These are phyloP conservation scores for Alcedo quadribrachys DNA, from an alignment of 2,797 vertebrate genomes.

Conservation along the genomic window DNA sequence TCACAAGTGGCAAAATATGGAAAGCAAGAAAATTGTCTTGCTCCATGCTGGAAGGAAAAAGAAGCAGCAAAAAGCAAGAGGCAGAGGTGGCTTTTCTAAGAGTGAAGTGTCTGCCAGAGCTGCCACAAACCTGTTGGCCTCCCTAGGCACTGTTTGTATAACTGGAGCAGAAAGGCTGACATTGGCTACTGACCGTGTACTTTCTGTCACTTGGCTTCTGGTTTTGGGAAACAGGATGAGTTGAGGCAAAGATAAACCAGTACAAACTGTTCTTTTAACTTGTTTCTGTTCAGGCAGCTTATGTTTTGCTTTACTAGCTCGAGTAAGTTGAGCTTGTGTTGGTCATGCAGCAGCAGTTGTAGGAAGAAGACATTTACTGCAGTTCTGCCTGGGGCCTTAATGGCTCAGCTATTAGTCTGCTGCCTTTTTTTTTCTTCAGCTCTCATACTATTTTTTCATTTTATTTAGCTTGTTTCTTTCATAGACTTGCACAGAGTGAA, in stretches of 20 bases:
- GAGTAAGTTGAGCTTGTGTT: not conserved
- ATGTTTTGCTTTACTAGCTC: not conserved
- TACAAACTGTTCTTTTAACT: not conserved
- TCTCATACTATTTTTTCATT: fast-evolving
- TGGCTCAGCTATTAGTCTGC: not conserved
- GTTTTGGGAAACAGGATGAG: not conserved
- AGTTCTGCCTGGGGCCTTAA: not conserved
- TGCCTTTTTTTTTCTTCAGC: not conserved
- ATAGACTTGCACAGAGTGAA: not conserved
- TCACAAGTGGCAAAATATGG: not conserved
- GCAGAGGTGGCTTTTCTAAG: not conserved
- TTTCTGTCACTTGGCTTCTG: not conserved
- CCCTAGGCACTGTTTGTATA: fast-evolving
- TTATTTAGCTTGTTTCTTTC: not conserved
- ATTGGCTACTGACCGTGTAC: not conserved
- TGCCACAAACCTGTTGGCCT: not conserved
- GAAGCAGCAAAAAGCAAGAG: not conserved
- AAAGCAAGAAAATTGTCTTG: not conserved
- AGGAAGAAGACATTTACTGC: not conserved
- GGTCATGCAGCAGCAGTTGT: not conserved
- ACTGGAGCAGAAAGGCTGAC: not conserved
- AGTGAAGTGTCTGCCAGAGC: not conserved
- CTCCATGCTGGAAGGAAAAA: not conserved
- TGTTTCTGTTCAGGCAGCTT: not conserved
- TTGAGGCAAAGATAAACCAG: not conserved